A percentile compares a stretch with the other conserved stretches of the same genome.
phyloP scores from a whole-genome alignment of 2,797 vertebrate genomes.

The Labeo calbasu region DNA sequence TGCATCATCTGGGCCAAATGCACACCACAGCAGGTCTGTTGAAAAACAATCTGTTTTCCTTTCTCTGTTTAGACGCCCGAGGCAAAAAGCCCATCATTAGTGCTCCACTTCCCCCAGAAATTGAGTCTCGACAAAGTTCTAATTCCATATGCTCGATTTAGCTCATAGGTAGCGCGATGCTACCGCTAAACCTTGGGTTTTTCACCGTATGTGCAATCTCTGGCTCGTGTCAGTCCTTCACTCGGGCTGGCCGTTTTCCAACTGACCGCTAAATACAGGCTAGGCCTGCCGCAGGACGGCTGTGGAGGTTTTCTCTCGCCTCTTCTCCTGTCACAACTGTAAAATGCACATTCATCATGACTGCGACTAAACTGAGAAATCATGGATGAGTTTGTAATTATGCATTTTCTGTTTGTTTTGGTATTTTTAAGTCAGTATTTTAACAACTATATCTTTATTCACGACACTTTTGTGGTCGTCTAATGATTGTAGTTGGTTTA shows the following conservation, averaged over 20 bases:
- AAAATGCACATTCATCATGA: constrained; percentile 68
- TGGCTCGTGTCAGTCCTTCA: constrained; percentile 67
- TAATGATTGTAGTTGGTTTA: constrained; percentile 44
- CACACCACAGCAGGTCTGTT: constrained; percentile 21
- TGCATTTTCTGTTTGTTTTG: constrained; percentile 49
- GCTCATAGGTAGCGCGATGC: constrained; percentile 8
- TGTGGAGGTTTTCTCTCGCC: constrained; percentile 57
- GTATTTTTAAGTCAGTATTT: constrained; percentile 28
- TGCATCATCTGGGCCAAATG: constrained; percentile 22
- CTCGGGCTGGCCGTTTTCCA: constrained; percentile 63
- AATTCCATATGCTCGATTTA: constrained; percentile 47
- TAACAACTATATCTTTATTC: constrained; percentile 12
- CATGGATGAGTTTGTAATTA: constrained; percentile 11
- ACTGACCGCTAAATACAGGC: constrained; percentile 71
- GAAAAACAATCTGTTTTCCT: constrained; percentile 31
- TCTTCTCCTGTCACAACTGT: constrained; percentile 60
- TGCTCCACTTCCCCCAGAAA: constrained; percentile 25
- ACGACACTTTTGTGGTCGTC: constrained; percentile 21
- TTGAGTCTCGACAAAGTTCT: constrained; percentile 31
- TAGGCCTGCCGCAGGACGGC: constrained; percentile 60
- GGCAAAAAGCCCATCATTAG: constrained; percentile 40
- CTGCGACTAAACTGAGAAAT: constrained; percentile 56
- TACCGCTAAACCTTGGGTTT: constrained; percentile 47
- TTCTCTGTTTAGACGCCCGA: constrained; percentile 36
- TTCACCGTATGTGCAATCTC: constrained; percentile 64